Evolutionary conservation across 2,888 invertebrate species (phyloP).

Genomic region (Toxonevra muliebris): DNA sequence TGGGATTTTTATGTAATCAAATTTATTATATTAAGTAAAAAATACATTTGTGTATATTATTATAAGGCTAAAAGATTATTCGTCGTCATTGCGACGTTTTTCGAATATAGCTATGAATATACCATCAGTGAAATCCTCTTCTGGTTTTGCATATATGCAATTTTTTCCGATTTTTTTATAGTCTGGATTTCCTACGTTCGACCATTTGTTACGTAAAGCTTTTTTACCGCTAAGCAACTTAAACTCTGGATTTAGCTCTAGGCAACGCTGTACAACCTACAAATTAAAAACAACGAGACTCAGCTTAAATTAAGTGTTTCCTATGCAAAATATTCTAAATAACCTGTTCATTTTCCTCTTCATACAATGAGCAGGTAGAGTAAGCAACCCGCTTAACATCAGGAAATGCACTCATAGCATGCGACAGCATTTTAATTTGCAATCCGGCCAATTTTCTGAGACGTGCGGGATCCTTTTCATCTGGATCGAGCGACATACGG

Average conservation of each 20-base stretch:
- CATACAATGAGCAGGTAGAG: conserved; percentile 92
- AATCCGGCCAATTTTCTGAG: conserved; percentile 77
- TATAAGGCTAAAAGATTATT: conserved; percentile 16
- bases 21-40: no score
- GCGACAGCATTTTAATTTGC: conserved; percentile 84
- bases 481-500: conserved; percentile 66
- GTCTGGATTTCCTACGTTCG: conserved; percentile 73
- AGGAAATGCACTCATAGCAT: conserved; percentile 86
- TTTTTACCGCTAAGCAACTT: conserved; percentile 72
- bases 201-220: conserved; percentile 73
- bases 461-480: conserved; percentile 68
- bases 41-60: no score
- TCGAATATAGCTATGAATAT: conserved; percentile 95
- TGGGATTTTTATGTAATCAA: no score
- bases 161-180: conserved; percentile 74
- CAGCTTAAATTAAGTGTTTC: background rate
- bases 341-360: conserved; percentile 93
- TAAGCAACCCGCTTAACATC: conserved; percentile 88
- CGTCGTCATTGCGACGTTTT: conserved; percentile 53
- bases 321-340: conserved; percentile 67
- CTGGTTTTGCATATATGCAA: conserved; percentile 82
- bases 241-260: conserved; percentile 67
- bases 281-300: conserved; percentile 1
- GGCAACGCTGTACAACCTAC: conserved; percentile 70
- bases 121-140: conserved; percentile 85